phyloP scores from a whole-genome alignment of 2,113 vertebrate species.

The Tricholaema leucomelas region DNA sequence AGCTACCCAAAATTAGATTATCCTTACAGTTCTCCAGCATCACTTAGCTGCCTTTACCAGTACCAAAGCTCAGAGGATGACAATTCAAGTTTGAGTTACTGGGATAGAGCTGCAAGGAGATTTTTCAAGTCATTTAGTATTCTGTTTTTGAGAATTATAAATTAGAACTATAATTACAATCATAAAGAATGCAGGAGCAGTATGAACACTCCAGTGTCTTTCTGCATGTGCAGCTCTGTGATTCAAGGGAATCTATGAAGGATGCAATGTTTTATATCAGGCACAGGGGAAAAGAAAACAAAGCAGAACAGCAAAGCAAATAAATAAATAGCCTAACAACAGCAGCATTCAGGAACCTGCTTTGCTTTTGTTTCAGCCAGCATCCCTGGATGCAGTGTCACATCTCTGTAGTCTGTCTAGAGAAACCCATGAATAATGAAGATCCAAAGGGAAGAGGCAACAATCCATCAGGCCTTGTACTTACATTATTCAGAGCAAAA shows the following conservation, averaged over 20 bases:
- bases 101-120: background rate
- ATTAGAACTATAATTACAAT: background rate
- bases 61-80: background rate
- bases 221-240: background rate
- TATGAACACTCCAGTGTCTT: background rate
- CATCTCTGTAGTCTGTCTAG: background rate
- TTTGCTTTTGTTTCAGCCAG: conserved; percentile 13
- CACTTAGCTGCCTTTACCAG: background rate
- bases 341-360: background rate
- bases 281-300: background rate
- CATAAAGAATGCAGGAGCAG: background rate
- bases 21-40: background rate
- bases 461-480: background rate
- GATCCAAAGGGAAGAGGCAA: background rate
- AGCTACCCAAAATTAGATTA: background rate
- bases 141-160: background rate
- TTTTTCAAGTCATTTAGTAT: background rate
- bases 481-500: background rate
- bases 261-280: background rate
- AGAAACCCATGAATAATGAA: conserved; percentile 4
- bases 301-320: background rate
- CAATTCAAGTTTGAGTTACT: background rate
- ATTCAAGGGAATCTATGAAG: background rate
- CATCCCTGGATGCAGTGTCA: background rate
- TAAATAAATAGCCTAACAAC: background rate